Evolutionary conservation across 2,888 invertebrate species (phyloP), one percentile per base, ranked within the genome.

Genomic region (Chymomyza procnemis): DNA sequence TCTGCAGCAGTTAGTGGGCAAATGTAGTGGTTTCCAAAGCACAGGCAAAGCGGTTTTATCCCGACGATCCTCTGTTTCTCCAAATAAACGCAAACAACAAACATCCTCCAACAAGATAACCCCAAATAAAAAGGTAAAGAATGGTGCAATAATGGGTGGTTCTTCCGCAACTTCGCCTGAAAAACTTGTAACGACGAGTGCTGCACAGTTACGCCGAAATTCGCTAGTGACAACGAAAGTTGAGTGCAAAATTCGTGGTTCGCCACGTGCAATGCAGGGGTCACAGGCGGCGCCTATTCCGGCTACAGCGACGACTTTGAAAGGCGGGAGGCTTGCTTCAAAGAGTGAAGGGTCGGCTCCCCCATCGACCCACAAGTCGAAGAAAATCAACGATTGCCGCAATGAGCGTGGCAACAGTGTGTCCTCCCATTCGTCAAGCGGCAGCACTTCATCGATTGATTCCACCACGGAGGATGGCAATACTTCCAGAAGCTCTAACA

Each of bases 41-140:
- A 47, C 60, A 66, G 56, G 8, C n/a, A 58, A 77, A 6, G 71
- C 73, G 62, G 18, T n/a, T 8, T 9, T 26, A 6, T 75, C 64
- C 19, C 79, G 80, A 61, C 85, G 83, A 52, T 74, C 84, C n/a
- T 88, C 89, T 0, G 79, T 78, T 60, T 89, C 89, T 66, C 89
- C 89, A 14, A 87, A 71, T 18, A 89, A 89, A 61, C 84, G 89
- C 16, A 85, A 77, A 59, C 79, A 85, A 61, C 67, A 74, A 47
- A 64, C 71, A 18, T 70, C 76, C 30, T 26, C 74, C 16, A 61
- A 69, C n/a, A 69, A 85, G 69, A 67, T 74, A 30, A 88, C 88
- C 21, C 79, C 86, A 65, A 90, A 85, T 69, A 90, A 90, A 73
- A 90, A 88, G 75, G 86, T 91, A 46, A 90, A 90, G 61, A 91